Evolutionary conservation across 1,140 invertebrate genomes (phyloP), one percentile per base, ranked within the genome.

Genomic region (Platorchestia sp.): DNA sequence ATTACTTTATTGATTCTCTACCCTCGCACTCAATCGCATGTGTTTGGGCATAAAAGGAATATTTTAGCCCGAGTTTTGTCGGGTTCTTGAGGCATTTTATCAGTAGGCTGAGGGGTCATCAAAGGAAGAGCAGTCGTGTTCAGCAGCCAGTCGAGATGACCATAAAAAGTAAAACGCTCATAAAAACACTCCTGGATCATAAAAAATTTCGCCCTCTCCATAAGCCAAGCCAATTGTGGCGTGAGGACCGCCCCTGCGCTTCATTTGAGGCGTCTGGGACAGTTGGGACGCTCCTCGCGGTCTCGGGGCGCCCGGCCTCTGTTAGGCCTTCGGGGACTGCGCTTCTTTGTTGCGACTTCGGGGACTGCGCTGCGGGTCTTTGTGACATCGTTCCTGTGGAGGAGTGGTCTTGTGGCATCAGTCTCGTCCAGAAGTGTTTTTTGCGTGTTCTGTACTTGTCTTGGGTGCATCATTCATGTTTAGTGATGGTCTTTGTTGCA

Each of bases 81-180:
- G 42, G 43, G 41, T 89, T 89, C 43, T 44, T 0, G 91, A 44
- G 44, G 91, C 44, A 93, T 93, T 93, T 93, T 93, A 93, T 93
- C 91, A 93, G 43, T 42, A 47, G 43, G 40, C 45, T 10, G 91
- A 45, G 22, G 91, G 91, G 91, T 93, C 91, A 93, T 93, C 91
- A 93, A 93, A 93, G 91, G 45, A 93, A 47, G 91, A 47, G 91
- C 91, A 93, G 91, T 93, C 91, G 91, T 93, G 91, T 93, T 93
- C 91, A 93, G 91, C 91, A 93, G 91, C 91, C 91, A 93, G 91
- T 93, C 91, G 43, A 93, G 91, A 93, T 93, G 91, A 93, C 91
- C 91, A 93, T 93, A 93, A 93, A 93, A 93, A 93, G 10, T 93
- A 45, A 93, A 93, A 19, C 91, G 91, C 91, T 44, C 91, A 93